Percentiles rank a stretch among this genome's conserved stretches.
phyloP scores from a whole-genome alignment of 2,113 vertebrate species.

The Nematolebias whitei region DNA sequence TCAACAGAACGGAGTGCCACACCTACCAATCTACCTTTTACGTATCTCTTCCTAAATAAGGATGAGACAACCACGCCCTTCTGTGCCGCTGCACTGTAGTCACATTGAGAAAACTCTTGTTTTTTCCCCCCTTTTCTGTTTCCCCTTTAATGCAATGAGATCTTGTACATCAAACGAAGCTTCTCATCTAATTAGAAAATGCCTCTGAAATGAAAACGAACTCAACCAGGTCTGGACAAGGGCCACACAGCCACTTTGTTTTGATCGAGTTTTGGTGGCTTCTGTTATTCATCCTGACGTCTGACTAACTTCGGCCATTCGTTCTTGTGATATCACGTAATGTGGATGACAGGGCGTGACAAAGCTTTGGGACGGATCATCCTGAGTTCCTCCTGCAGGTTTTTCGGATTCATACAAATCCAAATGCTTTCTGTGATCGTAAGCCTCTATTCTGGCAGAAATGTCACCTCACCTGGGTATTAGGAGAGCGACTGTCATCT shows the following conservation, averaged over 20 bases:
- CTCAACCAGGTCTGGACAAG: slow-evolving; percentile 47
- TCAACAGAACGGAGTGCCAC: too few species aligned
- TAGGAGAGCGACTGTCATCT: slow-evolving; percentile 36
- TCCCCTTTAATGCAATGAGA: slow-evolving; percentile 48
- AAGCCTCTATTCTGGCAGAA: slow-evolving; percentile 47
- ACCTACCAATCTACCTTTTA: slow-evolving; percentile 4
- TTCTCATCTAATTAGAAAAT: slow-evolving; percentile 64
- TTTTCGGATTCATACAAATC: slow-evolving; percentile 27
- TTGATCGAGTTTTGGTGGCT: slow-evolving; percentile 43
- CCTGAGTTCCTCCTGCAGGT: slow-evolving; percentile 17
- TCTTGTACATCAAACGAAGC: slow-evolving; percentile 48
- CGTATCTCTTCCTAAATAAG: slow-evolving; percentile 30
- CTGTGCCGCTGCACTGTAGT: slow-evolving; percentile 53
- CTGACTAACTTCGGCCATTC: slow-evolving; percentile 39
- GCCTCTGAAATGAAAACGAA: slow-evolving; percentile 37
- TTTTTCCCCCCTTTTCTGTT: slow-evolving; percentile 4
- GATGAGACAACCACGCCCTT: slow-evolving; percentile 50
- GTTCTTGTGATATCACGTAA: slow-evolving; percentile 25
- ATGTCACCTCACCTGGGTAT: slow-evolving; percentile 59
- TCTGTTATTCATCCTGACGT: slow-evolving; percentile 49
- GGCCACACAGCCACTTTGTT: slow-evolving; percentile 61
- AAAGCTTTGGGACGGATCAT: slow-evolving; percentile 16
- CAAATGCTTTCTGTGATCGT: slow-evolving; percentile 32
- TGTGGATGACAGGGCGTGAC: slow-evolving; percentile 26
- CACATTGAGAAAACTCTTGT: slow-evolving; percentile 27